Percentiles rank a stretch among this genome's conserved stretches.
Conservation (phyloP, 2,888 invertebrate genomes). For the Stenurella melanura region DNA sequence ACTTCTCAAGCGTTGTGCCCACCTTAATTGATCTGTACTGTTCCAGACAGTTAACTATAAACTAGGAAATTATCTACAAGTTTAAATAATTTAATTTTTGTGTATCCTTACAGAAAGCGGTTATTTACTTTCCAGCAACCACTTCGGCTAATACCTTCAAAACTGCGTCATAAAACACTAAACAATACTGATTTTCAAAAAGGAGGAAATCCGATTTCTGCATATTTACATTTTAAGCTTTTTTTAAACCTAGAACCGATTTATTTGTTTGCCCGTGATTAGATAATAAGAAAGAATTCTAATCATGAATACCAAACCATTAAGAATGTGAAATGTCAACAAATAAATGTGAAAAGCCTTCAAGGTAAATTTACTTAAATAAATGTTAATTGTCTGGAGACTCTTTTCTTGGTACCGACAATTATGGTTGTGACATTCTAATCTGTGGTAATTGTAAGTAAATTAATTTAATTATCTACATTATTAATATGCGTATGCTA, state of each 20-base stretch:
- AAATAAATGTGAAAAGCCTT: constrained; percentile 41
- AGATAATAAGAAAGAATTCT: constrained; percentile 11
- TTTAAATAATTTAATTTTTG: no score
- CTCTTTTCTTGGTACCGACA: constrained; percentile 6
- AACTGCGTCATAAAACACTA: no score
- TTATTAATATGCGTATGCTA: neutral
- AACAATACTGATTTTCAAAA: no score
- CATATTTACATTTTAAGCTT: no score
- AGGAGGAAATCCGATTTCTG: no score
- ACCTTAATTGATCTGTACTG: no score
- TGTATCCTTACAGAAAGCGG: no score
- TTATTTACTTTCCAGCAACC: no score
- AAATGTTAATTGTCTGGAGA: neutral
- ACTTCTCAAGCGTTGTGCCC: no score
- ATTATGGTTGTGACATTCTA: neutral
- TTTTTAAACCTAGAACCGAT: neutral
- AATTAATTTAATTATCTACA: neutral
- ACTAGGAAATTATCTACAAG: no score
- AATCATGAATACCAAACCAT: constrained; percentile 15
- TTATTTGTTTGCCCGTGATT: constrained; percentile 5
- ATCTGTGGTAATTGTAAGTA: neutral
- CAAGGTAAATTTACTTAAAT: constrained; percentile 46
- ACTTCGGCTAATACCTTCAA: no score
- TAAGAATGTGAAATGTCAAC: constrained; percentile 40
- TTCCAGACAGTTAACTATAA: no score